A percentile compares a stretch with the other conserved stretches of the same genome.
Conservation (phyloP, 2,888 invertebrate genomes). For the Agrotis ipsilon region DNA sequence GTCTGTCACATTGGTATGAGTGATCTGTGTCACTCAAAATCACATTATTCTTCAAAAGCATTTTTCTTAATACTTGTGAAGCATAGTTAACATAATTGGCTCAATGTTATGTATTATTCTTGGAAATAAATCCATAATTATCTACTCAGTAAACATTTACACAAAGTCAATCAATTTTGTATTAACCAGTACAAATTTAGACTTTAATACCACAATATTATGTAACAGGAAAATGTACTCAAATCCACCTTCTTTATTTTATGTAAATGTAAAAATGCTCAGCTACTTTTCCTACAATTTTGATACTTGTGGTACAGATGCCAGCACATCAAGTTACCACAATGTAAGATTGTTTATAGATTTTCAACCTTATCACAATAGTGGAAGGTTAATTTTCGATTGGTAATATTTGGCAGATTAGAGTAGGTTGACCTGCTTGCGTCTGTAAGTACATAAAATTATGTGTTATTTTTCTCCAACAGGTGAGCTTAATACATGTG, state of each 20-base stretch:
- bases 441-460: not conserved
- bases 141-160: constrained; percentile 5
- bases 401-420: no score
- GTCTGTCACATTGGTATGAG: no score
- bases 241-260: no score
- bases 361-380: no score
- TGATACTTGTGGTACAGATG: not conserved
- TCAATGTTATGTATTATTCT: constrained; percentile 14
- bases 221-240: constrained; percentile 9
- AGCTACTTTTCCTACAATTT: not conserved
- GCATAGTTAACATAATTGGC: not conserved
- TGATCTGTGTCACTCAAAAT: no score
- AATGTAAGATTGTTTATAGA: no score
- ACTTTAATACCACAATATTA: not conserved
- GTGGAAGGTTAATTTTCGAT: no score
- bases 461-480: constrained; percentile 10
- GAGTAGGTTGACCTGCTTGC: no score
- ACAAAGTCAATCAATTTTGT: not conserved
- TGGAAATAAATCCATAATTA: constrained; percentile 9
- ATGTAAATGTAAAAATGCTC: not conserved
- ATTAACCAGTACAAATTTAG: constrained; percentile 4
- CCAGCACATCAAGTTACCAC: no score
- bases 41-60: not conserved
- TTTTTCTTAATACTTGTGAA: not conserved
- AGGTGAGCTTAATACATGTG: constrained; percentile 97